Evolutionary conservation across 2,113 vertebrate species (phyloP).

Genomic region (Oreochromis niloticus): DNA sequence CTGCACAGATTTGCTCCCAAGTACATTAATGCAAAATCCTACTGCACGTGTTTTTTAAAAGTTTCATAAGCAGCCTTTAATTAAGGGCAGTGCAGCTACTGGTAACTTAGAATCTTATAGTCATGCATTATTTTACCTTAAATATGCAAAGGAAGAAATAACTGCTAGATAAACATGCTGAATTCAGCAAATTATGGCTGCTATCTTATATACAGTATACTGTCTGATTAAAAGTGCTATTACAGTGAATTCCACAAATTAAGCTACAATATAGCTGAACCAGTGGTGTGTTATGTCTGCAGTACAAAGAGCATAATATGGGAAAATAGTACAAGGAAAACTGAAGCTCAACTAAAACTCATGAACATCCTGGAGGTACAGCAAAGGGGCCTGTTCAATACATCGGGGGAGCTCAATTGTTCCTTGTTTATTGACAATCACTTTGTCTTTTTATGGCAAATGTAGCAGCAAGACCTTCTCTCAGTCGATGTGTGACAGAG

Average conservation of each 20-base stretch:
- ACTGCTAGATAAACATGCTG: neutral
- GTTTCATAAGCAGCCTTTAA: conserved; percentile 25
- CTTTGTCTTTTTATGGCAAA: conserved; percentile 60
- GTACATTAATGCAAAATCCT: neutral
- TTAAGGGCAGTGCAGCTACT: neutral
- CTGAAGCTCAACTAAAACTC: conserved; percentile 8
- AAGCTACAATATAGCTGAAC: neutral
- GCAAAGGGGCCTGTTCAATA: conserved; percentile 10
- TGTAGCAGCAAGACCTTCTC: conserved; percentile 52
- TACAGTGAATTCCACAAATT: neutral
- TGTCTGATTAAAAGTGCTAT: neutral
- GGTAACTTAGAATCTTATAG: neutral
- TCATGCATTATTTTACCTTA: neutral
- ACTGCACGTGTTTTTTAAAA: conserved; percentile 20
- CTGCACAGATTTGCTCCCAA: conserved; percentile 46
- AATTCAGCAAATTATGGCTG: neutral
- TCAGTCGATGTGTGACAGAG: conserved; percentile 70
- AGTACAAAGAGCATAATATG: neutral
- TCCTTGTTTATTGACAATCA: conserved; percentile 64
- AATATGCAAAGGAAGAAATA: neutral
- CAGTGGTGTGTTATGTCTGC: neutral
- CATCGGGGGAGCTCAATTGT: conserved; percentile 50
- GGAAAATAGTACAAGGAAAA: neutral
- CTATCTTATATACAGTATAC: neutral
- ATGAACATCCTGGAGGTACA: conserved; percentile 23